These are phyloP conservation scores for Nineta flava DNA, from an alignment of 2,888 invertebrate species.

Conservation along the genomic window DNA sequence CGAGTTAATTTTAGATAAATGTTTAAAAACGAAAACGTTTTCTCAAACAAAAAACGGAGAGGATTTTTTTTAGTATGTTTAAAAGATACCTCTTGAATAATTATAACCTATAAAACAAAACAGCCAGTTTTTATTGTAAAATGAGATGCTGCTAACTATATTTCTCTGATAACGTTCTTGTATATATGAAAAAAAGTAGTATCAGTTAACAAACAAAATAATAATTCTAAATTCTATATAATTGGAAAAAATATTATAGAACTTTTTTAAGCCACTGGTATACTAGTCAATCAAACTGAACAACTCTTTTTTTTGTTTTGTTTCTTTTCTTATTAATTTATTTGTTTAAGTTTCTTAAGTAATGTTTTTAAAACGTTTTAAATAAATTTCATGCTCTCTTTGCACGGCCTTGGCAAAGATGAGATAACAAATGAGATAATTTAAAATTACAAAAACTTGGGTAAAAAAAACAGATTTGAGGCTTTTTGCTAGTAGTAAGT, in stretches of 20 bases:
- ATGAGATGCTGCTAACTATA: background rate
- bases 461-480: too few species aligned
- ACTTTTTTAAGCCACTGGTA: slow-evolving; percentile 2
- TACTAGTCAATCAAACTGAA: slow-evolving; percentile 5
- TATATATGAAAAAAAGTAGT: background rate
- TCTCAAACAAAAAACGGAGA: too few species aligned
- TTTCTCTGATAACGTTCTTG: background rate
- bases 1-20: too few species aligned
- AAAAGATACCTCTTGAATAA: background rate
- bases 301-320: background rate
- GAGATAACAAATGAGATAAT: background rate
- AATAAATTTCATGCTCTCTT: background rate
- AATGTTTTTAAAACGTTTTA: background rate
- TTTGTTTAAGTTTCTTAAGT: background rate
- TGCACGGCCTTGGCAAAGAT: too few species aligned
- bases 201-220: background rate
- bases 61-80: background rate
- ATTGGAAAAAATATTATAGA: slow-evolving; percentile 1
- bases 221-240: slow-evolving; percentile 6
- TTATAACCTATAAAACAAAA: background rate
- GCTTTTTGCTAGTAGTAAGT: too few species aligned
- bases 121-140: background rate
- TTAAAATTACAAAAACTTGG: background rate
- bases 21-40: background rate
- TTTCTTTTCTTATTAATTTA: background rate